phyloP scores from a whole-genome alignment of 2,113 vertebrate species.

The Phasianus colchicus region DNA sequence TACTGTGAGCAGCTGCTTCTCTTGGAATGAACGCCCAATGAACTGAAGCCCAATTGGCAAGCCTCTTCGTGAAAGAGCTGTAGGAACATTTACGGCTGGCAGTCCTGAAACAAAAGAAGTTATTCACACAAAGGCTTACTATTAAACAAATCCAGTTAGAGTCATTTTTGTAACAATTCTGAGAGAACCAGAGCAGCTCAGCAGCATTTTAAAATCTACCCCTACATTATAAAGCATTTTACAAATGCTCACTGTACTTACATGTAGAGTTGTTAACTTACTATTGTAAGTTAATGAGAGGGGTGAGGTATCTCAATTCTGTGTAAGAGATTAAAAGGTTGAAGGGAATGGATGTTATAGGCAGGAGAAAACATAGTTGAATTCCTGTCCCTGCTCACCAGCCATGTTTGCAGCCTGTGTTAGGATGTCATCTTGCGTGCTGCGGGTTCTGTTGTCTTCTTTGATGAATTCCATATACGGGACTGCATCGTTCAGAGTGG shows the following conservation, averaged over 20 bases:
- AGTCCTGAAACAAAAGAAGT: constrained; percentile 80
- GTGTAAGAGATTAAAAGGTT: neutral
- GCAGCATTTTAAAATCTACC: neutral
- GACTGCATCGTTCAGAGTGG: constrained; percentile 86
- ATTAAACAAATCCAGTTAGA: neutral
- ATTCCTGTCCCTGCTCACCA: constrained; percentile 76
- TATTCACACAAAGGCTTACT: neutral
- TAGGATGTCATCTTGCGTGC: constrained; percentile 90
- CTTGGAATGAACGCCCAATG: constrained; percentile 87
- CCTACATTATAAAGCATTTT: neutral
- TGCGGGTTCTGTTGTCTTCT: constrained; percentile 95
- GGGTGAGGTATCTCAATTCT: neutral
- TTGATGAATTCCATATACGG: constrained; percentile 84
- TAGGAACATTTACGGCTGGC: constrained; percentile 89
- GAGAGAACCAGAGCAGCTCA: neutral
- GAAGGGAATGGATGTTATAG: neutral
- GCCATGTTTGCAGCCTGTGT: constrained; percentile 95
- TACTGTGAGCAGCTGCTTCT: constrained; percentile 87
- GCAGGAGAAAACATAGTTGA: neutral
- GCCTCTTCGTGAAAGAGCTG: constrained; percentile 86
- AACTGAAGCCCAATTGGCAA: constrained; percentile 94
- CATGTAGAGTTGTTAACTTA: neutral
- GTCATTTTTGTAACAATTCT: neutral
- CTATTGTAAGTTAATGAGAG: accelerated
- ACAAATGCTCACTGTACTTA: neutral